These are phyloP conservation scores for Xerus rutilus DNA, from an alignment of 2,797 vertebrate species.

Conservation along the genomic window DNA sequence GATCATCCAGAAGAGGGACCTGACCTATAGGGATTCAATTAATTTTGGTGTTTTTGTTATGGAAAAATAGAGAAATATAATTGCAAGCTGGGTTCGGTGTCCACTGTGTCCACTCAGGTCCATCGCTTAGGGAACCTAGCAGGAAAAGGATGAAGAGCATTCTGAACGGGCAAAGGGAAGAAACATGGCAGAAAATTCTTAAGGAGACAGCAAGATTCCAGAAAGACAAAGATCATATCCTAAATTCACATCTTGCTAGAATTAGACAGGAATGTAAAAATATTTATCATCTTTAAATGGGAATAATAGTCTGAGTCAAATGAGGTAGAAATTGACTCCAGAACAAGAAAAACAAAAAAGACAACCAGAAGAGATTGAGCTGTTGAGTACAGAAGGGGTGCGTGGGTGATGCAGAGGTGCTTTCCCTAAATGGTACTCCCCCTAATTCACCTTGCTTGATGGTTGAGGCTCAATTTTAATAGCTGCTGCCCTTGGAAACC, in stretches of 20 bases:
- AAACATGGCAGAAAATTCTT: neutral
- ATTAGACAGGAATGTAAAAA: neutral
- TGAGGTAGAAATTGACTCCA: neutral
- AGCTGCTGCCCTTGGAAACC: slow-evolving; percentile 40
- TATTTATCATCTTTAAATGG: neutral
- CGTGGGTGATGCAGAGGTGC: neutral
- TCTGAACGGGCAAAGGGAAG: neutral
- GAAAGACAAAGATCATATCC: neutral
- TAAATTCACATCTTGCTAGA: neutral
- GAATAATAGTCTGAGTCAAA: neutral
- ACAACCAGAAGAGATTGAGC: neutral
- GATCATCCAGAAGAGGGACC: neutral
- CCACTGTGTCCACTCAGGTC: neutral
- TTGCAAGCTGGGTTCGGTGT: neutral
- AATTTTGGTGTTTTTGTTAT: neutral
- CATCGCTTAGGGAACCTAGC: neutral
- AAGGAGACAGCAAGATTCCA: neutral
- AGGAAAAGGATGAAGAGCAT: neutral
- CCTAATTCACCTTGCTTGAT: neutral
- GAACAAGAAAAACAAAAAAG: neutral
- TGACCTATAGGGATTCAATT: neutral
- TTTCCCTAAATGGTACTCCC: slow-evolving; percentile 22
- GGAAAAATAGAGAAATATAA: neutral
- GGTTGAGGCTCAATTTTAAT: neutral
- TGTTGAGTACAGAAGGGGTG: neutral